Conservation (phyloP, 2,888 invertebrate genomes). For the Tenthredo distinguenda region DNA sequence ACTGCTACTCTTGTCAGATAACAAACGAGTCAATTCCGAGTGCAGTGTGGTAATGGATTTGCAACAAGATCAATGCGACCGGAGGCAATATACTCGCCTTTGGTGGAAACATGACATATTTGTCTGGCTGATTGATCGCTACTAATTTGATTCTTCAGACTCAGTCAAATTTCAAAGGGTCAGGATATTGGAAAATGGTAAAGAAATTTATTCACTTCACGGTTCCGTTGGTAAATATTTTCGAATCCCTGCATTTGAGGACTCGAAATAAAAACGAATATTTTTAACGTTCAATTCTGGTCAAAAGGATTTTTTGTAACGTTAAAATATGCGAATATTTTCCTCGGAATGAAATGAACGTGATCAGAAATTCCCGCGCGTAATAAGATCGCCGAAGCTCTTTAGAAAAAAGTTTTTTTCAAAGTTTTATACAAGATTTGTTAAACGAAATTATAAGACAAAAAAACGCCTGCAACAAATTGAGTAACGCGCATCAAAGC, state of each 20-base stretch:
- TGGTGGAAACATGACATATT: not conserved
- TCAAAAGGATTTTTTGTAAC: not conserved
- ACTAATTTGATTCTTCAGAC: not conserved
- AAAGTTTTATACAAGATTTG: not conserved
- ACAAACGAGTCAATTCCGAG: not conserved
- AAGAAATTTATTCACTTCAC: not conserved
- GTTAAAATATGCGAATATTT: not conserved
- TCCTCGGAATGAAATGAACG: not conserved
- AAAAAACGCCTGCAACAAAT: not conserved
- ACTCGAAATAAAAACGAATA: not conserved
- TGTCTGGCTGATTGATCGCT: not conserved
- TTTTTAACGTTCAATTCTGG: not conserved
- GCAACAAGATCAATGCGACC: not conserved
- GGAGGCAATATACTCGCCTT: not conserved
- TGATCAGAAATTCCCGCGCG: not conserved
- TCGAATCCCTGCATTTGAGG: not conserved
- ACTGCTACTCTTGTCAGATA: conserved; percentile 2
- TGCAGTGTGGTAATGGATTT: not conserved
- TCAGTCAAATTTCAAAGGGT: not conserved
- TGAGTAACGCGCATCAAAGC: not conserved
- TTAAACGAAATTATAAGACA: not conserved
- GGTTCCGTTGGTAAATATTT: not conserved
- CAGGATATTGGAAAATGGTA: not conserved
- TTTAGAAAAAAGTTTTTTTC: not conserved
- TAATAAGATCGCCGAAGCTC: not conserved